phyloP scores from a whole-genome alignment of 1,140 invertebrate species.

The Scaptodrosophila lebanonensis region DNA sequence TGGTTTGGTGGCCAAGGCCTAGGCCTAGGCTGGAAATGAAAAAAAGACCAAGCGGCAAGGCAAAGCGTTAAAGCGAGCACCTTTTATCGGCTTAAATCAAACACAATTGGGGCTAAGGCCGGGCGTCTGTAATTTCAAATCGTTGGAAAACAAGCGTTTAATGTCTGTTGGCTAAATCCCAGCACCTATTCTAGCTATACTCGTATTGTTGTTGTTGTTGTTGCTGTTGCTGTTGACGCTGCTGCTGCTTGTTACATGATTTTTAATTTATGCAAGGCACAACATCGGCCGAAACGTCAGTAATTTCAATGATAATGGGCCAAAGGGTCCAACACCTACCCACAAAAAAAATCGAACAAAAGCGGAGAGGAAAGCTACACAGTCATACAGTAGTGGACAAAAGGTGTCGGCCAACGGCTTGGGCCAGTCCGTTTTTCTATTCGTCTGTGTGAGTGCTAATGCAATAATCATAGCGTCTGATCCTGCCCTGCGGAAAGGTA shows the following conservation, averaged over 20 bases:
- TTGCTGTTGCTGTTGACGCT: too few relatives aligned
- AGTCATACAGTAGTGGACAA: constrained; percentile 44
- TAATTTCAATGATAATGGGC: constrained; percentile 58
- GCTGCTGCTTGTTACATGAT: constrained; percentile 54
- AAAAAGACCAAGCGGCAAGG: constrained; percentile 43
- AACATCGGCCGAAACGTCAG: neutral
- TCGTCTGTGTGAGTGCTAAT: constrained; percentile 33
- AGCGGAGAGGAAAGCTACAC: constrained; percentile 1
- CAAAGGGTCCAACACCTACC: constrained; percentile 9
- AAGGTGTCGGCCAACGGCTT: constrained; percentile 45
- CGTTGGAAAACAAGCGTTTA: constrained; percentile 58
- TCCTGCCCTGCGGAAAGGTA: constrained; percentile 67
- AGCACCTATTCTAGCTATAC: constrained; percentile 1
- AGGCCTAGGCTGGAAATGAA: constrained; percentile 3
- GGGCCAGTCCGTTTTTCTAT: constrained; percentile 7
- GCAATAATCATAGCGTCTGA: constrained; percentile 56
- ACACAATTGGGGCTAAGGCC: constrained; percentile 39
- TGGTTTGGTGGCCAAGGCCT: too few relatives aligned
- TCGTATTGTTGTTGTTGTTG: constrained; percentile 33
- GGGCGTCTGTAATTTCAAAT: constrained; percentile 9
- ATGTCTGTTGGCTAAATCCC: constrained; percentile 22
- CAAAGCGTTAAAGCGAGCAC: constrained; percentile 61
- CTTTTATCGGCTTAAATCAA: constrained; percentile 74
- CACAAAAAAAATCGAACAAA: constrained; percentile 1
- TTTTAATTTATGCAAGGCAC: constrained; percentile 66